phyloP scores from a whole-genome alignment of 2,797 vertebrate species.

The Kryptopterus vitreolus region DNA sequence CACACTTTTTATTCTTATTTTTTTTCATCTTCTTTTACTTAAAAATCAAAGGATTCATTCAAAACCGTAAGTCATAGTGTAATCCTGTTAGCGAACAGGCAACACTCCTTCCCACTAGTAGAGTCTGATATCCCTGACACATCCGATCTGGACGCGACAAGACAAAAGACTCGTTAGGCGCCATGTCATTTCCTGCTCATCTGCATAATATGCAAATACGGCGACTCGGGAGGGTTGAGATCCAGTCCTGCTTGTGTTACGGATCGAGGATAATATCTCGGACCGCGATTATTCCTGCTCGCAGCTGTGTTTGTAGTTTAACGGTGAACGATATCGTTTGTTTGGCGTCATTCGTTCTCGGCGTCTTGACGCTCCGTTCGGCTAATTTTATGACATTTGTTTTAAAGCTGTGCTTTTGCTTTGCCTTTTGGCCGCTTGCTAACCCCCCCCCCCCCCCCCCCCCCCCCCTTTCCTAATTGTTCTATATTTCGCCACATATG shows the following conservation, averaged over 20 bases:
- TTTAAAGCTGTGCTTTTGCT: slow-evolving; percentile 17
- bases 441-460: no score
- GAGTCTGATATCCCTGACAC: not conserved
- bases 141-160: not conserved
- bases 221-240: not conserved
- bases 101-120: not conserved
- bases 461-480: slow-evolving; percentile 5
- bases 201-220: not conserved
- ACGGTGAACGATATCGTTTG: not conserved
- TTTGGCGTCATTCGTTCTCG: no score
- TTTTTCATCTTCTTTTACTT: not conserved
- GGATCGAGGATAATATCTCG: no score
- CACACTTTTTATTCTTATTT: no score
- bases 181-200: not conserved
- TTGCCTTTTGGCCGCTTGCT: slow-evolving; percentile 24
- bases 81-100: not conserved
- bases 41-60: not conserved
- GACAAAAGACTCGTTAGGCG: not conserved
- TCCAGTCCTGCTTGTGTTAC: no score
- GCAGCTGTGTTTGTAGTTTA: not conserved
- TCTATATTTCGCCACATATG: slow-evolving; percentile 1
- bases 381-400: slow-evolving; percentile 20
- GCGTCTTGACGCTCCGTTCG: no score
- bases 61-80: not conserved
- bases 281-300: not conserved